Percentiles rank a stretch among this genome's conserved stretches.
Evolutionary conservation across 2,113 vertebrate genomes (phyloP).

Genomic region (Zeus faber): DNA sequence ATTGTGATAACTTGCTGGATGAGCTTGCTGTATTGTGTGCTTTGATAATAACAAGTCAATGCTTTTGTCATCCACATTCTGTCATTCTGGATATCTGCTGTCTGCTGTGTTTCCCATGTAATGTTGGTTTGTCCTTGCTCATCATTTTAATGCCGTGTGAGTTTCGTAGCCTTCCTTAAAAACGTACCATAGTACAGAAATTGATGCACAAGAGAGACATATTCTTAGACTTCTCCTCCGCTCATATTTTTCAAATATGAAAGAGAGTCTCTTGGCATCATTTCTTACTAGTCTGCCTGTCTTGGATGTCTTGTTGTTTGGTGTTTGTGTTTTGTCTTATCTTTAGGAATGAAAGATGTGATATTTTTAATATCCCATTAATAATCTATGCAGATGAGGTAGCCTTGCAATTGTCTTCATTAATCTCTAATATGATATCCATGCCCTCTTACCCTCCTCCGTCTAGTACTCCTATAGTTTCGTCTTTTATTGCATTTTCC

Average conservation of each 20-base stretch:
- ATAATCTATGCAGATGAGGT: conserved; percentile 63
- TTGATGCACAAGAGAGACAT: conserved; percentile 67
- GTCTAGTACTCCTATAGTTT: conserved; percentile 16
- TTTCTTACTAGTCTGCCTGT: conserved; percentile 74
- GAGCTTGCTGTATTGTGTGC: conserved; percentile 53
- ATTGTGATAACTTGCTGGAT: conserved; percentile 43
- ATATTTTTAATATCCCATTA: conserved; percentile 14
- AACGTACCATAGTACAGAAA: conserved; percentile 57
- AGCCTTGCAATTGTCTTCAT: conserved; percentile 25
- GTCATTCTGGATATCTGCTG: conserved; percentile 79
- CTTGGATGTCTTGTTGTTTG: conserved; percentile 55
- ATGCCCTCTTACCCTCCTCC: conserved; percentile 15
- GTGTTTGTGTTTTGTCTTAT: conserved; percentile 47
- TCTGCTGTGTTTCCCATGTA: conserved; percentile 69
- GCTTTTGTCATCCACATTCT: conserved; percentile 62
- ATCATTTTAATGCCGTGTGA: conserved; percentile 56
- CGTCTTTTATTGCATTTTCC: conserved; percentile 32
- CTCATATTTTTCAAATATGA: conserved; percentile 9
- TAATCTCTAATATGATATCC: conserved; percentile 22
- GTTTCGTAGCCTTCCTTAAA: conserved; percentile 65
- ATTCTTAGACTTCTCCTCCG: conserved; percentile 12
- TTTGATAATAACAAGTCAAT: conserved; percentile 46
- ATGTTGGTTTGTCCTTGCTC: conserved; percentile 77
- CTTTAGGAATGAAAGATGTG: conserved; percentile 16
- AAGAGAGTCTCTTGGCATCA: conserved; percentile 64